Evolutionary conservation across 1,140 invertebrate genomes (phyloP).

Genomic region (Eumeta japonica): DNA sequence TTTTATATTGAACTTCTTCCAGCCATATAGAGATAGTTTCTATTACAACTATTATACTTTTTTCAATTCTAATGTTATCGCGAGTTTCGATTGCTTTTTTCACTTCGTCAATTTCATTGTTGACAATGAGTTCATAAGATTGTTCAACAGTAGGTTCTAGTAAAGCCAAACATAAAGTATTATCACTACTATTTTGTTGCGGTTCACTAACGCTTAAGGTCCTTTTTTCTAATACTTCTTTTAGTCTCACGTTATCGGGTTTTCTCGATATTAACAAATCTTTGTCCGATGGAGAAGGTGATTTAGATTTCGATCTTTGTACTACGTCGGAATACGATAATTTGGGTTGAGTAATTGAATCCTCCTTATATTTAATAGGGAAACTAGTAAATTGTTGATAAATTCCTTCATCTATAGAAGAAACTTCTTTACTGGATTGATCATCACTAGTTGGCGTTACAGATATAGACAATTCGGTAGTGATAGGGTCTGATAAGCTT

Average conservation of each 20-base stretch:
- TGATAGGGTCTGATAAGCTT: constrained; percentile 54
- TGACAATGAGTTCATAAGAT: constrained; percentile 48
- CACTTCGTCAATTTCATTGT: constrained; percentile 63
- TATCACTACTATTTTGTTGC: constrained; percentile 26
- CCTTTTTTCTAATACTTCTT: constrained; percentile 39
- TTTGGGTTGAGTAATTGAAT: constrained; percentile 19
- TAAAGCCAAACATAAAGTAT: constrained; percentile 40
- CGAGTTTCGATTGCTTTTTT: constrained; percentile 62
- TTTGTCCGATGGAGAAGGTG: constrained; percentile 40
- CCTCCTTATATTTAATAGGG: constrained; percentile 13
- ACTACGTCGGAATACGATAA: constrained; percentile 52
- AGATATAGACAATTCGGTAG: constrained; percentile 47
- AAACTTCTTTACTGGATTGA: constrained; percentile 38
- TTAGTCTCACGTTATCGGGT: constrained; percentile 33
- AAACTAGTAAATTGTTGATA: constrained; percentile 34
- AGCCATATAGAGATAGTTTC: constrained; percentile 79
- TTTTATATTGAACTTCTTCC: constrained; percentile 78
- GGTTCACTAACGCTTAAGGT: constrained; percentile 33
- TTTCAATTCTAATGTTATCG: constrained; percentile 65
- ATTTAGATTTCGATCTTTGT: constrained; percentile 52
- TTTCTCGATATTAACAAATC: constrained; percentile 16
- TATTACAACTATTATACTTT: constrained; percentile 70
- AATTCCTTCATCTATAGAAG: constrained; percentile 52
- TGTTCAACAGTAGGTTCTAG: constrained; percentile 46
- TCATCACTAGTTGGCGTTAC: constrained; percentile 48